phyloP scores from a whole-genome alignment of 2,113 vertebrate genomes.

The Tupaia chinensis region DNA sequence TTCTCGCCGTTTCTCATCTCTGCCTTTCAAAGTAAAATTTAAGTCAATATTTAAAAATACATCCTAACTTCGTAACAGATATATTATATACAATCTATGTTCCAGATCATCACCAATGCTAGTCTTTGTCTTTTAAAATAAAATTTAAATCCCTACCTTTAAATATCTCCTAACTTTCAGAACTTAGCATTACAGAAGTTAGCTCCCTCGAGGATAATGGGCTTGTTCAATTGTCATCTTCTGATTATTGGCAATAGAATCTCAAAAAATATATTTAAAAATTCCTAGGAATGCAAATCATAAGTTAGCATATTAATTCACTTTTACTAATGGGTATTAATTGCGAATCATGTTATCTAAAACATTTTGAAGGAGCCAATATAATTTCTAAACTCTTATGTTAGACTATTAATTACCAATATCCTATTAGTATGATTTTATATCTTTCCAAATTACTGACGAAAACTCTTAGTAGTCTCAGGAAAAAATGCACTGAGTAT shows the following conservation, averaged over 20 bases:
- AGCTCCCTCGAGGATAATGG: neutral
- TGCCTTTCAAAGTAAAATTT: too few relatives aligned
- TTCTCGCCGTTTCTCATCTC: too few relatives aligned
- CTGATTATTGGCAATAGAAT: neutral
- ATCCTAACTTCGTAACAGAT: too few relatives aligned
- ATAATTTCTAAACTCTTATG: neutral
- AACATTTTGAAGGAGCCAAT: neutral
- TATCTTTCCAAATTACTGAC: conserved; percentile 21
- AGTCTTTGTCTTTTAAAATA: neutral
- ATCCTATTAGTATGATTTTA: neutral
- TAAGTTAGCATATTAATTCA: neutral
- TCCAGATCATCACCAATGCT: neutral
- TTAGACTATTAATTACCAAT: neutral
- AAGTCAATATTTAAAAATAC: too few relatives aligned
- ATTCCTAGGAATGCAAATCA: neutral
- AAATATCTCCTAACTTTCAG: neutral
- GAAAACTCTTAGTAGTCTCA: neutral
- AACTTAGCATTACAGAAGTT: neutral
- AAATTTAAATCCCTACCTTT: conserved; percentile 12
- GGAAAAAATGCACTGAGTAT: neutral
- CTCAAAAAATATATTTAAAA: neutral
- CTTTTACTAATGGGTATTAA: neutral
- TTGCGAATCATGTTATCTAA: neutral
- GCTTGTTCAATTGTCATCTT: neutral
- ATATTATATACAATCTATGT: neutral